Evolutionary conservation across 2,113 vertebrate genomes (phyloP), one percentile per base, ranked within the genome.

Genomic region (Motacilla alba): DNA sequence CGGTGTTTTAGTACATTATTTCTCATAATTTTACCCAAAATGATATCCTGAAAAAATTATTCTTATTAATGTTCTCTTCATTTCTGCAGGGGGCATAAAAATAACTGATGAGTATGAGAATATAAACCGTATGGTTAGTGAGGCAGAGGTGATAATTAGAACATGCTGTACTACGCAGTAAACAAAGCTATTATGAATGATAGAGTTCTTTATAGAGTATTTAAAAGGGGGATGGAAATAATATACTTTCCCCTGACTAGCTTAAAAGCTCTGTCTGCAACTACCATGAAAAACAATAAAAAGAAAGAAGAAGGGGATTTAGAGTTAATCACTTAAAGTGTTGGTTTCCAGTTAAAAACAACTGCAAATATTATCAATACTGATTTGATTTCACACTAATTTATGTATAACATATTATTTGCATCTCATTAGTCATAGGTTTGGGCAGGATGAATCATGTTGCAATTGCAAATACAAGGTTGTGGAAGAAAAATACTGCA

Each of bases 81-180:
- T 97, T 98, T 98, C 95, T 97, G 91, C 95, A 98, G 96, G 96
- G 95, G 95, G 92, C 93, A 98, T 98, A 98, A 98, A 98, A 97
- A 98, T 98, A 98, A 98, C 97, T 91, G 95, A 98, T 97, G 97
- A 98, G 95, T 95, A 84, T 93, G 92, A 97, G 96, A 97, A 98
- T 96, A 96, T 98, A 97, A 98, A 97, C 96, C 39, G 47, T 98
- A 97, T 93, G 90, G 97, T 98, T 98, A 97, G 97, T 97, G 97
- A 98, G 97, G 98, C 98, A 97, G 96, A 97, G 97, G 97, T 98
- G 97, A 98, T 98, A 98, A 98, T 98, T 98, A 98, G 97, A 98
- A 98, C 97, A 98, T 96, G 97, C 96, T 97, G 97, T 97, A 98
- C 96, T 96, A 97, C 0, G 79, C 97, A 97, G 97, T 98, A 98